phyloP scores from a whole-genome alignment of 2,113 vertebrate species.

The Cervus canadensis region DNA sequence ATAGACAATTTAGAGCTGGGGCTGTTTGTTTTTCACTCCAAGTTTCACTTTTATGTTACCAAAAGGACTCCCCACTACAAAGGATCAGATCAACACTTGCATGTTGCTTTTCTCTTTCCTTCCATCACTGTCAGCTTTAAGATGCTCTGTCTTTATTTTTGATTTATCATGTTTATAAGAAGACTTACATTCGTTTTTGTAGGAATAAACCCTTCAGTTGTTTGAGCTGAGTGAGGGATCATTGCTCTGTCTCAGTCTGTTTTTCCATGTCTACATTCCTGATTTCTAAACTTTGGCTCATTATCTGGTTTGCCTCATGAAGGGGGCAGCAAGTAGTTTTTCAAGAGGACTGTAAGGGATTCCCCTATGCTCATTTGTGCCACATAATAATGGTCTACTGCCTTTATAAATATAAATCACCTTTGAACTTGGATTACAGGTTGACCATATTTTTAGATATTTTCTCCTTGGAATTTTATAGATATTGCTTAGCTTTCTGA shows the following conservation, averaged over 20 bases:
- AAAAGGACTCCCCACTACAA: background rate
- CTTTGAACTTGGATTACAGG: background rate
- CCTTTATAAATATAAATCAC: background rate
- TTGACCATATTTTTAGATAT: background rate
- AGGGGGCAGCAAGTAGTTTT: background rate
- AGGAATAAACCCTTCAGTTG: background rate
- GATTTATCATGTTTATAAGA: background rate
- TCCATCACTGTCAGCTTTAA: background rate
- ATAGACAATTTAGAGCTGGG: background rate
- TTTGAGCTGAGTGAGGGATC: background rate
- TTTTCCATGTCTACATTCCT: background rate
- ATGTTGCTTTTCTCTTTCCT: background rate
- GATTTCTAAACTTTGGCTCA: background rate
- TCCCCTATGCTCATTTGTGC: background rate
- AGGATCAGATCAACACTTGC: background rate
- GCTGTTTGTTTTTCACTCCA: background rate
- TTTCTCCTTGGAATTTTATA: background rate
- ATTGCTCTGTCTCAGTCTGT: background rate
- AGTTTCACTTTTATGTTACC: background rate
- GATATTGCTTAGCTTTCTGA: background rate
- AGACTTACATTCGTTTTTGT: background rate
- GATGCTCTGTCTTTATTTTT: background rate
- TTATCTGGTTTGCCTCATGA: background rate
- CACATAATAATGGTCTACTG: background rate
- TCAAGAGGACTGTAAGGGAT: background rate